Conservation (phyloP, 1,140 invertebrate species). For the Drosophila arizonae region DNA sequence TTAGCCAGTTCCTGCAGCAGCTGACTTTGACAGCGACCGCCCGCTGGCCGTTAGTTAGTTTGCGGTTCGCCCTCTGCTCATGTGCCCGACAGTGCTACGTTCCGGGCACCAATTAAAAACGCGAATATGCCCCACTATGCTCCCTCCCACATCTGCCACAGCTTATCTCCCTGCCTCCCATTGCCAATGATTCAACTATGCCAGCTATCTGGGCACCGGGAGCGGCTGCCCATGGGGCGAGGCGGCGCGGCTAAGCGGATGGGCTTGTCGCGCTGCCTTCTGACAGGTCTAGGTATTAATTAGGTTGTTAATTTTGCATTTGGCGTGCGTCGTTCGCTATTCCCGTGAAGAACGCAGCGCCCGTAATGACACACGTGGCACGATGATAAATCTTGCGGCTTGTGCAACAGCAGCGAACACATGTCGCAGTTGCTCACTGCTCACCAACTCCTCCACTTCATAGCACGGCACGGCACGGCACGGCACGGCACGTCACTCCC, state of each 20-base stretch:
- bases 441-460: conserved; percentile 9
- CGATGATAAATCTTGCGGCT: conserved; percentile 73
- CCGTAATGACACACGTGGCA: conserved; percentile 54
- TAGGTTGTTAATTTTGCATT: conserved; percentile 80
- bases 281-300: conserved; percentile 68
- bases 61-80: conserved; percentile 60
- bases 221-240: conserved; percentile 42
- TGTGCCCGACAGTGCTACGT: conserved; percentile 32
- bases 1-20: conserved; percentile 44
- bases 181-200: conserved; percentile 18
- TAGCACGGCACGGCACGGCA: neutral
- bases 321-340: conserved; percentile 71
- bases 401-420: conserved; percentile 72
- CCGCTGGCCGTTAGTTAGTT: conserved; percentile 70
- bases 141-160: neutral
- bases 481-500: neutral
- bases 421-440: conserved; percentile 69
- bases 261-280: conserved; percentile 37
- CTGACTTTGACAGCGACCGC: conserved; percentile 66
- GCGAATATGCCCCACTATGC: neutral
- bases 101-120: conserved; percentile 59
- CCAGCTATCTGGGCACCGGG: conserved; percentile 19
- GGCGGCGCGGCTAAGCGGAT: conserved; percentile 28
- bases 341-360: conserved; percentile 68
- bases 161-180: neutral